Conservation (phyloP, 2,113 vertebrate species). For the Girardinichthys multiradiatus region DNA sequence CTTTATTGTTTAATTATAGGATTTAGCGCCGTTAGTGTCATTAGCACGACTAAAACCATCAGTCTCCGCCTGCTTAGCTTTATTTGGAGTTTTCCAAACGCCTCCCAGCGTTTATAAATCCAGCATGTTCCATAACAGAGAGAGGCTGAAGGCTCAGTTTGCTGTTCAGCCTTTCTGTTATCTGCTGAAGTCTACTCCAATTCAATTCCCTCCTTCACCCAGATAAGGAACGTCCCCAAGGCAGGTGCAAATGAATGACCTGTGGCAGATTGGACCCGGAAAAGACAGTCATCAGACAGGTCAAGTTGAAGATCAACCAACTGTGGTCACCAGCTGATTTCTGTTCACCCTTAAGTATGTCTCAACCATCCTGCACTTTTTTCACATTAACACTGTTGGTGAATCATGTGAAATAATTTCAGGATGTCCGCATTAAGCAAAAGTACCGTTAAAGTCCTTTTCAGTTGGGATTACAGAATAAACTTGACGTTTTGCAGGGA, state of each 20-base stretch:
- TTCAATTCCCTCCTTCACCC: neutral
- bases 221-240: too few species aligned
- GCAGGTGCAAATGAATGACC: too few species aligned
- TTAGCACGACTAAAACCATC: neutral
- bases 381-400: neutral
- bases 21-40: neutral
- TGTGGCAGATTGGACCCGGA: too few species aligned
- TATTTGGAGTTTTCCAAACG: neutral
- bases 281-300: neutral
- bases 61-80: neutral
- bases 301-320: neutral
- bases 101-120: neutral
- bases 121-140: neutral
- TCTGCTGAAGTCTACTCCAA: too few species aligned
- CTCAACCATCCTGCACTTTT: neutral
- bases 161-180: neutral
- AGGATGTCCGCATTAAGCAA: slow-evolving; percentile 4
- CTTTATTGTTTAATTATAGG: neutral
- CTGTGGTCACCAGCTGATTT: neutral
- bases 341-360: neutral
- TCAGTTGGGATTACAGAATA: slow-evolving; percentile 37
- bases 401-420: slow-evolving; percentile 4
- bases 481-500: slow-evolving; percentile 39
- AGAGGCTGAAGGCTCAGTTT: neutral
- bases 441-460: slow-evolving; percentile 10